Percentiles rank a stretch among this genome's conserved stretches.
Conservation (phyloP, 2,113 vertebrate species). For the Dipodomys stephensi region DNA sequence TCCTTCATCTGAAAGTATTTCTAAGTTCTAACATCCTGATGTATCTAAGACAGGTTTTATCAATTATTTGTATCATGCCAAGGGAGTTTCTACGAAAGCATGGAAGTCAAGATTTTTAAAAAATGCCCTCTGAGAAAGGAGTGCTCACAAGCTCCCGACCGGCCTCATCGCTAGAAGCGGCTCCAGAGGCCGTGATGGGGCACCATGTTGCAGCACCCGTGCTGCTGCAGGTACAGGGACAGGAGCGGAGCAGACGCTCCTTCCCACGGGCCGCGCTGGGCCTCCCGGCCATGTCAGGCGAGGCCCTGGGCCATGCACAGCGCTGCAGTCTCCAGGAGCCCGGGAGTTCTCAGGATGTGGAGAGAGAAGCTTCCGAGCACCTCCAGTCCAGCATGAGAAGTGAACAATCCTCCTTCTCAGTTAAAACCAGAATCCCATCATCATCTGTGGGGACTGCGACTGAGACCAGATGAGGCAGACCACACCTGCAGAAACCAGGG, state of each 20-base stretch:
- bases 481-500: fast-evolving
- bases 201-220: not conserved
- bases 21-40: no score
- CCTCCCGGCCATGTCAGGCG: not conserved
- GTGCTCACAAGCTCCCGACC: no score
- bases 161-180: not conserved
- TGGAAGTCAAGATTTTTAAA: not conserved
- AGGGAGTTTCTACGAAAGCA: not conserved
- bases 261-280: not conserved
- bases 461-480: not conserved
- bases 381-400: not conserved
- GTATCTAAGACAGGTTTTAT: not conserved
- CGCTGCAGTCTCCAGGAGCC: no score
- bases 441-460: not conserved
- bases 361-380: no score
- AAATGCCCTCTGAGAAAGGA: not conserved
- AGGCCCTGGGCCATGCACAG: not conserved
- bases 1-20: not conserved
- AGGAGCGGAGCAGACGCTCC: not conserved
- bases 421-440: not conserved
- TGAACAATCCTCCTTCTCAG: not conserved
- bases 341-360: not conserved
- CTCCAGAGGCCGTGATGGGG: fast-evolving
- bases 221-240: not conserved
- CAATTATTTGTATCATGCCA: fast-evolving